Percentiles rank a stretch among this genome's conserved stretches.
These are phyloP conservation scores for Mormoops blainvillei DNA, from an alignment of 2,113 vertebrate genomes.

Conservation along the genomic window DNA sequence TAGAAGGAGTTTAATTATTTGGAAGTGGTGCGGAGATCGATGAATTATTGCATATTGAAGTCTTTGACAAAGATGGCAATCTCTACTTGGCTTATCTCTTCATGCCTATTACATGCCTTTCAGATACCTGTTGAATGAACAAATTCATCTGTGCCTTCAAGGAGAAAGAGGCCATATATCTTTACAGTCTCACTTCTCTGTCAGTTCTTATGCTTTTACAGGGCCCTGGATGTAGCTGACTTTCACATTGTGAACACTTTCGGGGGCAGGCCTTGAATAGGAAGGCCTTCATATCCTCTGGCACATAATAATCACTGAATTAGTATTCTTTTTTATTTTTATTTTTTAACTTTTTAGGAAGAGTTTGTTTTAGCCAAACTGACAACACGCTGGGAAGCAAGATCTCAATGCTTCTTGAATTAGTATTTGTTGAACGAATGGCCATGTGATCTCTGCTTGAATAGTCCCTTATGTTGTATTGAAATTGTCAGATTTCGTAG, in stretches of 20 bases:
- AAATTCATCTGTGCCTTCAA: not conserved
- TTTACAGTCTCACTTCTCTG: not conserved
- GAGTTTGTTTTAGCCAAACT: too few species aligned
- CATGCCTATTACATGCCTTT: not conserved
- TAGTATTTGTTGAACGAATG: not conserved
- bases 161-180: not conserved
- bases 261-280: not conserved
- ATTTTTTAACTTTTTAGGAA: too few species aligned
- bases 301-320: not conserved
- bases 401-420: too few species aligned
- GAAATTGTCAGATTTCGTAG: not conserved
- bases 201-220: not conserved
- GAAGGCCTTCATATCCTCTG: not conserved
- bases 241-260: not conserved
- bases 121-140: not conserved
- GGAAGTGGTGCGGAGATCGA: not conserved
- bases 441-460: not conserved
- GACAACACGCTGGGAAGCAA: too few species aligned
- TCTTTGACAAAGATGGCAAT: not conserved
- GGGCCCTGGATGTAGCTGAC: not conserved
- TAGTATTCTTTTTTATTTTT: not conserved
- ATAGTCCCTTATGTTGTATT: not conserved
- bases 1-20: not conserved
- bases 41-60: not conserved
- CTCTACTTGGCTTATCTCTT: not conserved